Conservation (phyloP, 2,113 vertebrate genomes). For the Cyphomyrus discorhynchus region DNA sequence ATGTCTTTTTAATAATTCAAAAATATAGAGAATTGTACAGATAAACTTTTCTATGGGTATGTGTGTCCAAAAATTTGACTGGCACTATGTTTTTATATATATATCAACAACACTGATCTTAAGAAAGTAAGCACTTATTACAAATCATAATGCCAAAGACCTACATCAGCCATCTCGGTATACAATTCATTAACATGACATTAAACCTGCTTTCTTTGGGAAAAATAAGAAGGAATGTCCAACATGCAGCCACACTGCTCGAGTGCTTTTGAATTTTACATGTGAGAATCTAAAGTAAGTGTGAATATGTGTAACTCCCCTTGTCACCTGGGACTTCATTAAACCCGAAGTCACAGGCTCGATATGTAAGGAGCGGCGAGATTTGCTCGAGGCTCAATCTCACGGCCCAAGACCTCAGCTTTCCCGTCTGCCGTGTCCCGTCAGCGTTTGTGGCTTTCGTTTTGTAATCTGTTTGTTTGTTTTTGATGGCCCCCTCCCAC, state of each 20-base stretch:
- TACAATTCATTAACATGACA: neutral
- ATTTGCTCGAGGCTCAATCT: neutral
- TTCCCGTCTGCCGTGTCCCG: neutral
- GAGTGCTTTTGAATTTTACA: neutral
- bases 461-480: neutral
- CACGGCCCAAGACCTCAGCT: neutral
- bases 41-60: neutral
- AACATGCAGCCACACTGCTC: neutral
- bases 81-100: no score
- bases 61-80: no score
- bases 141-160: neutral
- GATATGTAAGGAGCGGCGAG: neutral
- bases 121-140: neutral
- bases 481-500: neutral
- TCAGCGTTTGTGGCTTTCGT: neutral
- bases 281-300: neutral
- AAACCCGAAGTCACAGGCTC: neutral
- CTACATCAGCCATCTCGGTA: neutral
- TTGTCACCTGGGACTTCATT: neutral
- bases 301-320: neutral
- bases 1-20: neutral
- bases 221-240: neutral
- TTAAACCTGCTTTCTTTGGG: neutral
- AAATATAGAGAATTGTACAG: neutral
- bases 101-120: neutral